Conservation (phyloP, 2,888 invertebrate genomes). For the Axea sp. region DNA sequence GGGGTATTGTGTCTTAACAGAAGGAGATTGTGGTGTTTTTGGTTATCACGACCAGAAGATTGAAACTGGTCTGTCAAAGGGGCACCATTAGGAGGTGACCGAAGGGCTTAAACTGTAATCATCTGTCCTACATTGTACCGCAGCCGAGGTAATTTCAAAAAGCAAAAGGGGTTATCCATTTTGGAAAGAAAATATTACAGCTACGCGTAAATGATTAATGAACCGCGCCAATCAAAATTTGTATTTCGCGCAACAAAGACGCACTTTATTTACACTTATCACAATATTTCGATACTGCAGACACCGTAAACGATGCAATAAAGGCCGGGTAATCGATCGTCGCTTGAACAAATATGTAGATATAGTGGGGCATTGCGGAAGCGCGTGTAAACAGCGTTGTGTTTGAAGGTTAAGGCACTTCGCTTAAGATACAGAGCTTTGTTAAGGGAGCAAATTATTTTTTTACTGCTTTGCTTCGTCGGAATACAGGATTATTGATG, state of each 20-base stretch:
- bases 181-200: slow-evolving; percentile 53
- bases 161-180: slow-evolving; percentile 28
- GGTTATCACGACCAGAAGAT: too few species aligned
- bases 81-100: too few species aligned
- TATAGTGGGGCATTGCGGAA: slow-evolving; percentile 9
- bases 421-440: slow-evolving; percentile 39
- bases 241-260: slow-evolving; percentile 14
- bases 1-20: too few species aligned
- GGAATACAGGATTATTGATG: slow-evolving; percentile 27
- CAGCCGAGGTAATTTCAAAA: slow-evolving; percentile 42
- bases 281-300: slow-evolving; percentile 48
- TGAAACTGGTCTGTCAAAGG: too few species aligned
- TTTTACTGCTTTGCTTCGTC: slow-evolving; percentile 38
- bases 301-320: slow-evolving; percentile 35
- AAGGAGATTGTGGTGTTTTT: too few species aligned
- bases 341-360: slow-evolving; percentile 1
- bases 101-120: slow-evolving; percentile 2
- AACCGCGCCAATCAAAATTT: slow-evolving; percentile 30
- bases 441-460: slow-evolving; percentile 47
- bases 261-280: slow-evolving; percentile 27
- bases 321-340: slow-evolving; percentile 37
- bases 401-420: slow-evolving; percentile 39
- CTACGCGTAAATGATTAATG: slow-evolving; percentile 42
- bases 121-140: slow-evolving; percentile 42
- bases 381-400: slow-evolving; percentile 12